Conservation (phyloP, 2,797 vertebrate genomes). For the Aeoliscus strigatus region DNA sequence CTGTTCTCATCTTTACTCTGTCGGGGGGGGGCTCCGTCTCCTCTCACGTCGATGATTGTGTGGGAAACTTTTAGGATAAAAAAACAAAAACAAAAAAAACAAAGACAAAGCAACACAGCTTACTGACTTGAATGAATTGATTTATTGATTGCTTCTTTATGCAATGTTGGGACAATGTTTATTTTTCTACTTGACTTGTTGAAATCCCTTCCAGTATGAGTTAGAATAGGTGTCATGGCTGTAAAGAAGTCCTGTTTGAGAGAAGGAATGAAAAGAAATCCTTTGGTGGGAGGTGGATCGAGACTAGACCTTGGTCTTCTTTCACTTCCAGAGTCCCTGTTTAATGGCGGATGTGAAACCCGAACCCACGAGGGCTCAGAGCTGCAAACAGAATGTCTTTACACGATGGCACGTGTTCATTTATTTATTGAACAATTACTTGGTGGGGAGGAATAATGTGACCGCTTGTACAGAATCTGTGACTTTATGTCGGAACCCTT, state of each 20-base stretch:
- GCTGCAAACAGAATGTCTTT: slow-evolving; percentile 57
- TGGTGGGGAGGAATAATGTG: slow-evolving; percentile 58
- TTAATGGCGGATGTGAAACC: slow-evolving; percentile 11
- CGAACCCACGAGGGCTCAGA: slow-evolving; percentile 52
- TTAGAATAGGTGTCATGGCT: slow-evolving; percentile 60
- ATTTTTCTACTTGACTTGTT: slow-evolving; percentile 80
- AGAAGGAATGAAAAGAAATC: no score
- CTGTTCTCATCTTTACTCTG: slow-evolving; percentile 39
- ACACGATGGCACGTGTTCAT: slow-evolving; percentile 62
- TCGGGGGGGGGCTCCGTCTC: slow-evolving; percentile 46
- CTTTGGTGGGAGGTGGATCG: no score
- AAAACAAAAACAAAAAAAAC: slow-evolving; percentile 14
- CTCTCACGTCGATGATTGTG: slow-evolving; percentile 69
- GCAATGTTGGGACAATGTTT: slow-evolving; percentile 81
- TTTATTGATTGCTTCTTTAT: slow-evolving; percentile 79
- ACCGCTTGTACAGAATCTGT: slow-evolving; percentile 68
- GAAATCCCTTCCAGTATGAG: slow-evolving; percentile 68
- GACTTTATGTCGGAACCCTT: slow-evolving; percentile 53
- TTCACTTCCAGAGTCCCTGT: slow-evolving; percentile 17
- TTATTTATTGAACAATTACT: slow-evolving; percentile 78
- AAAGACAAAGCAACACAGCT: slow-evolving; percentile 31
- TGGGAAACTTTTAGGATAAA: slow-evolving; percentile 56
- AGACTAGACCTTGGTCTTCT: no score
- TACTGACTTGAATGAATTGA: slow-evolving; percentile 76
- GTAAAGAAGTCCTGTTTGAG: slow-evolving; percentile 48